A percentile compares a stretch with the other conserved stretches of the same genome.
Conservation (phyloP, 2,888 invertebrate genomes). For the Drosophila eohydei region DNA sequence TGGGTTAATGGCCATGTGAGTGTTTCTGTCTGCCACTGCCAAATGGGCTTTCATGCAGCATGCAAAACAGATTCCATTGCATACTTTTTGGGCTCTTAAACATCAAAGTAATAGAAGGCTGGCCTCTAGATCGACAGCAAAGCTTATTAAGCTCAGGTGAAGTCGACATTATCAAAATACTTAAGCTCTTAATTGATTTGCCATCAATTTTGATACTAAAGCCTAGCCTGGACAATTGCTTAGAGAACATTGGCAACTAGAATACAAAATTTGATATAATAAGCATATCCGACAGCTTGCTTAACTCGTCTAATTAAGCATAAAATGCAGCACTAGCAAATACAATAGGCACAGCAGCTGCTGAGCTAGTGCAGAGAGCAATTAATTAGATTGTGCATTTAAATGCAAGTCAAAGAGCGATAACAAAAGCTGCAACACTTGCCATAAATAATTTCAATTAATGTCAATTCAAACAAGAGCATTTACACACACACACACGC, state of each 20-base stretch:
- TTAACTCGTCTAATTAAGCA: conserved; percentile 17
- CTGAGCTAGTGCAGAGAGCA: conserved; percentile 22
- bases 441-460: conserved; percentile 70
- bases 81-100: conserved; percentile 44
- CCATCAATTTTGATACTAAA: not conserved
- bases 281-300: not conserved
- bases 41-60: conserved; percentile 56
- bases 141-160: no score
- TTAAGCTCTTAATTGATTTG: conserved; percentile 1
- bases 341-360: conserved; percentile 29
- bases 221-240: not conserved
- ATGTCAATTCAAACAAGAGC: conserved; percentile 62
- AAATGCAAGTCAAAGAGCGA: conserved; percentile 44
- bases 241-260: not conserved
- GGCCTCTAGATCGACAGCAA: not conserved
- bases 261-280: not conserved
- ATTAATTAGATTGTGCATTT: conserved; percentile 65
- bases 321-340: conserved; percentile 11
- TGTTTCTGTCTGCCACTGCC: conserved; percentile 36
- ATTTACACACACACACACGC: conserved; percentile 9
- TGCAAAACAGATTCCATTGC: conserved; percentile 49
- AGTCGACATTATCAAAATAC: not conserved
- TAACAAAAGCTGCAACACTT: conserved; percentile 24
- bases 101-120: conserved; percentile 59
- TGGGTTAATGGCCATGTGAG: conserved; percentile 61